These are phyloP conservation scores for Drosophila ironensis DNA, from an alignment of 1,140 invertebrate species.

Conservation along the genomic window DNA sequence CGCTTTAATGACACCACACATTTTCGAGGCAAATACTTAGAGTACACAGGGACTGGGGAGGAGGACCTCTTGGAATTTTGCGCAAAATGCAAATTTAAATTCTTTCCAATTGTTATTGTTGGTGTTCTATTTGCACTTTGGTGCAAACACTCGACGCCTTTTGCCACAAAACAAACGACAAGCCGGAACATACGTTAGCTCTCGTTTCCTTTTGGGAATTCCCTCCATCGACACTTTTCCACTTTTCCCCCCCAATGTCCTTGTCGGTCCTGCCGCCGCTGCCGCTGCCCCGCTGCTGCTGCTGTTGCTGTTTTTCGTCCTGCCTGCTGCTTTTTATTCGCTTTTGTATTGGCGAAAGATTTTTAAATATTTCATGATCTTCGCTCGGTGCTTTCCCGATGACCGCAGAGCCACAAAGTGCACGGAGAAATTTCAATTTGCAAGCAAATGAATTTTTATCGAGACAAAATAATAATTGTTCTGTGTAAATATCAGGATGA, in stretches of 20 bases:
- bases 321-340: conserved; percentile 15
- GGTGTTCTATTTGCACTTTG: conserved; percentile 78
- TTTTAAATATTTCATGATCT: conserved; percentile 68
- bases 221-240: conserved; percentile 5
- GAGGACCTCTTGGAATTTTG: conserved; percentile 44
- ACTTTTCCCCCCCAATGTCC: not conserved
- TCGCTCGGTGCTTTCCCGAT: not conserved
- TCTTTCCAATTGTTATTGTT: conserved; percentile 81
- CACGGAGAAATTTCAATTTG: conserved; percentile 35
- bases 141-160: conserved; percentile 70
- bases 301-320: conserved; percentile 35
- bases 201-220: conserved; percentile 63
- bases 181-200: conserved; percentile 68
- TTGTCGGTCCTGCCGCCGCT: conserved; percentile 19
- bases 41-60: not conserved
- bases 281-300: conserved; percentile 45
- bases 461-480: conserved; percentile 37
- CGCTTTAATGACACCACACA: conserved; percentile 62
- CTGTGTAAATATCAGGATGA: conserved; percentile 19
- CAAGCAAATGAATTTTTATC: conserved; percentile 40
- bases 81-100: conserved; percentile 79
- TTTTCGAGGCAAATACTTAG: too few relatives aligned
- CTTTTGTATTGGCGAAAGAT: conserved; percentile 54
- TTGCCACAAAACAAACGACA: conserved; percentile 41
- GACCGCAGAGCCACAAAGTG: conserved; percentile 23